Base-by-base conservation (phyloP, 2,888 invertebrate species). In the Actias luna region DNA sequence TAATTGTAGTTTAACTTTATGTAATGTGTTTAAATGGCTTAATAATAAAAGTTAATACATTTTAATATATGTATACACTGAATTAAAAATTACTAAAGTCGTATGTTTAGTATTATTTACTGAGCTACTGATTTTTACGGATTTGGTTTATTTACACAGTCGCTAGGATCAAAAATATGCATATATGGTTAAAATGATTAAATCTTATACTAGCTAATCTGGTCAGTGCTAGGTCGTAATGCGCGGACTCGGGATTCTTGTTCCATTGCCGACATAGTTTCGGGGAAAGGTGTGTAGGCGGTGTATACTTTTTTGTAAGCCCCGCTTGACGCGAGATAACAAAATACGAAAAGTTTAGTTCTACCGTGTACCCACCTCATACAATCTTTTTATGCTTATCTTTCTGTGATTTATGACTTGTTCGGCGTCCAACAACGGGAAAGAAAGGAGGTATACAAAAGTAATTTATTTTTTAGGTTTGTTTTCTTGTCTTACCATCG, bases 301-400 rank as follows among this genome's bases (percentile, higher is more conserved):
- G 75, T 70, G 65, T 70, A 79, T 75, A 76, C 79, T 83, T 87
- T 87, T 85, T 86, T 83, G 82, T 78, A 82, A 82, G 77, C 79
- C 42, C 82, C 82, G 84, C 82, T 85, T 86, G 84, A 86, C 85
- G 77, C 77, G 75, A 89, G 90, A 92, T 90, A 90, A 91, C 88
- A 78, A 84, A 89, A 89, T 90, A 91, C 90, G 89, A 89, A 91
- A 89, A 91, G 86, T 90, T 88, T 83, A 89, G 84, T 87, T 92
- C 89, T 89, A 90, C 91, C 85, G 89, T 87, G 88, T 90, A 89
- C 86, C 87, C 82, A 86, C 86, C 87, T 91, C 89, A 90, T 90
- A 92, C 92, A 90, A 90, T 90, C 91, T 91, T 89, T 91, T 90
- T 92, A 92, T 92, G 92, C 92, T 92, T 92, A 92, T 92, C 92